Conservation (phyloP, 2,888 invertebrate species). For the Epsilonema sp. region DNA sequence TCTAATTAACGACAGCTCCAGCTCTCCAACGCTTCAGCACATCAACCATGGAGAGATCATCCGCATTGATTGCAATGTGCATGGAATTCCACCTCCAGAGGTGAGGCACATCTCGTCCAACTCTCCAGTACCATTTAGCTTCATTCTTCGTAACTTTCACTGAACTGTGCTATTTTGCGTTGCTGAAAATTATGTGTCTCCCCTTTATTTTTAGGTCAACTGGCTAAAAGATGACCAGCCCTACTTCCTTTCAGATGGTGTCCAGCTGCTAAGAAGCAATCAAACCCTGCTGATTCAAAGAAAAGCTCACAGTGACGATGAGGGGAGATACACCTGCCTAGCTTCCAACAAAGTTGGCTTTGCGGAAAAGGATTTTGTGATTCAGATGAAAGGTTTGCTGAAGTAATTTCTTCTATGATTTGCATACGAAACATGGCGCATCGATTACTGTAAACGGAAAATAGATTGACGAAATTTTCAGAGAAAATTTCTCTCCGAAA, state of each 20-base stretch:
- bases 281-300: slow-evolving; percentile 12
- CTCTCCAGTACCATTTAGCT: no score
- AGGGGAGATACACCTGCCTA: slow-evolving; percentile 29
- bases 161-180: not conserved
- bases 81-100: slow-evolving; percentile 32
- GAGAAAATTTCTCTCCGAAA: no score
- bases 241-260: not conserved
- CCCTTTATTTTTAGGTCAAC: slow-evolving; percentile 4
- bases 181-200: no score
- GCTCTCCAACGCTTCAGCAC: slow-evolving; percentile 16
- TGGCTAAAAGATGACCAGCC: slow-evolving; percentile 10
- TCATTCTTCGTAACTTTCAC: not conserved
- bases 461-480: no score
- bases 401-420: not conserved
- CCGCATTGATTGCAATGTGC: slow-evolving; percentile 30
- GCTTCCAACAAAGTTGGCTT: slow-evolving; percentile 32
- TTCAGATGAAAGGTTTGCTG: slow-evolving; percentile 16
- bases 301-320: slow-evolving; percentile 7
- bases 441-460: no score
- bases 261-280: slow-evolving; percentile 9
- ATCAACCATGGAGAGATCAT: slow-evolving; percentile 15
- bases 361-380: slow-evolving; percentile 16
- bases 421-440: no score
- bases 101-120: slow-evolving; percentile 10
- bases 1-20: slow-evolving; percentile 16